Conservation (phyloP, 1,140 invertebrate genomes). For the Eueides isabella region DNA sequence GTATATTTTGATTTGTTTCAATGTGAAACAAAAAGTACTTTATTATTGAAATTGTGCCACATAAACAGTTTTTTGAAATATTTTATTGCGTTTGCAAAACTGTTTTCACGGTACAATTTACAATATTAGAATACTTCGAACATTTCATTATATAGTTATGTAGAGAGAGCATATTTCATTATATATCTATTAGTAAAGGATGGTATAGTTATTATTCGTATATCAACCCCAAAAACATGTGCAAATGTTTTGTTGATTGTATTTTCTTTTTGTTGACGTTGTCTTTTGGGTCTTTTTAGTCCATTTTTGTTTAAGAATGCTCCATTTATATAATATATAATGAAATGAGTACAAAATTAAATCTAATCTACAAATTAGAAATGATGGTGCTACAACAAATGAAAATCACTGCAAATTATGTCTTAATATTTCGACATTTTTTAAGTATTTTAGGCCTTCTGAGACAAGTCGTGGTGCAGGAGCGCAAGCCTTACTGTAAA, state of each 20-base stretch:
- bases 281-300: too few relatives aligned
- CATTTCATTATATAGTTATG: neutral
- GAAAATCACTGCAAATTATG: neutral
- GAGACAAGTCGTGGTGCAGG: too few relatives aligned
- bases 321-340: neutral
- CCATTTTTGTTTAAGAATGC: neutral
- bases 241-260: too few relatives aligned
- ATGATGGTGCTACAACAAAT: constrained; percentile 5
- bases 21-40: constrained; percentile 7
- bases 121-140: neutral
- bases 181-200: neutral
- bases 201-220: neutral
- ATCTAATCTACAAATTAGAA: constrained; percentile 1
- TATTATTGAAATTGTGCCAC: neutral
- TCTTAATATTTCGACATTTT: neutral
- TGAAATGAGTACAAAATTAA: neutral
- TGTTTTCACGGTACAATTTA: neutral
- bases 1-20: constrained; percentile 4
- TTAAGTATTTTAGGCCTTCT: too few relatives aligned
- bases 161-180: neutral
- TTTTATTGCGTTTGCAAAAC: neutral
- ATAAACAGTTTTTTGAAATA: neutral
- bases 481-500: too few relatives aligned
- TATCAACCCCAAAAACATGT: neutral
- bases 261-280: too few relatives aligned